Evolutionary conservation across 2,113 vertebrate genomes (phyloP).

Genomic region (Platichthys flesus): DNA sequence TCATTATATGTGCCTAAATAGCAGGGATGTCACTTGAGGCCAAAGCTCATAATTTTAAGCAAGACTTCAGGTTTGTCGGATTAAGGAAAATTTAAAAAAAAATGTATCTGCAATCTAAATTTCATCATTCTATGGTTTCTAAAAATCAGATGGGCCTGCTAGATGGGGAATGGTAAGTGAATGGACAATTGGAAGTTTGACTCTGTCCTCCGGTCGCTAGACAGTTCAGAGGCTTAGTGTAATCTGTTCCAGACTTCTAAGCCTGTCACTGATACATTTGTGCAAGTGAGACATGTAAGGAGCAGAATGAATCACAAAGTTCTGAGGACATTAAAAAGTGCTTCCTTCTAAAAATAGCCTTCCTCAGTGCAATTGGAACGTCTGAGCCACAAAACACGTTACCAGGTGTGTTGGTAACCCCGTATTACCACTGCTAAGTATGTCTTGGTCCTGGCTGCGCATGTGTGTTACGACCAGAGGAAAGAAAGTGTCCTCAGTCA

Average conservation of each 20-base stretch:
- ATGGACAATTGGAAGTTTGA: constrained; percentile 23
- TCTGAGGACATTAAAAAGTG: neutral
- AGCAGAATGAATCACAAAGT: neutral
- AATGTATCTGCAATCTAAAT: too few species aligned
- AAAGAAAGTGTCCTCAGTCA: neutral
- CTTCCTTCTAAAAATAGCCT: neutral
- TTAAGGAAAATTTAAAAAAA: too few species aligned
- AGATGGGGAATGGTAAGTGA: too few species aligned
- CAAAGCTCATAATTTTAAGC: too few species aligned
- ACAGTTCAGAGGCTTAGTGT: constrained; percentile 37
- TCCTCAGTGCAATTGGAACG: neutral
- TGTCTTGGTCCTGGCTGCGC: neutral
- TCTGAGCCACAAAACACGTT: neutral
- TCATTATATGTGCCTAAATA: neutral
- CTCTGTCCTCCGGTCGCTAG: constrained; percentile 25
- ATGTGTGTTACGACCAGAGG: neutral
- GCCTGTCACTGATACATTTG: constrained; percentile 10
- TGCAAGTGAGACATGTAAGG: neutral
- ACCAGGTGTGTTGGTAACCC: constrained; percentile 15
- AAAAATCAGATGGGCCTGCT: neutral
- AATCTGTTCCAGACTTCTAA: constrained; percentile 47
- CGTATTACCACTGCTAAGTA: constrained; percentile 7
- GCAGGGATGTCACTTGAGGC: too few species aligned
- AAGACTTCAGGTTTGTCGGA: too few species aligned
- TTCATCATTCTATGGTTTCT: neutral